phyloP scores from a whole-genome alignment of 1,140 invertebrate genomes.

The Papilio polyxenes region DNA sequence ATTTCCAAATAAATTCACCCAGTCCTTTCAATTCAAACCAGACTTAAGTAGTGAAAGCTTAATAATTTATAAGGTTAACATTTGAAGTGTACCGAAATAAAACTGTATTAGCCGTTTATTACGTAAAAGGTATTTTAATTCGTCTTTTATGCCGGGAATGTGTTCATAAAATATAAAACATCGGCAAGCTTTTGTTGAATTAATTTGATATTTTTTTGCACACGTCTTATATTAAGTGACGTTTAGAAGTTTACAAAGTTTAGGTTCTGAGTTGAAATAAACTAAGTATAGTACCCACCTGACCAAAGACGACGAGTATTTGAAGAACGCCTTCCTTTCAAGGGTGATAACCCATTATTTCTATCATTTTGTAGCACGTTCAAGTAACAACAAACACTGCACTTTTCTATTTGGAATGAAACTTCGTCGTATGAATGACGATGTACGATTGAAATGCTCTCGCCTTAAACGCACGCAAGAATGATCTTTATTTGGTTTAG shows the following conservation, averaged over 20 bases:
- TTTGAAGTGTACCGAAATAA: not conserved
- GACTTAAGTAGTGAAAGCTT: not conserved
- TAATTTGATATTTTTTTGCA: not conserved
- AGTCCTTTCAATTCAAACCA: not conserved
- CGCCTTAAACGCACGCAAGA: not conserved
- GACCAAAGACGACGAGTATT: not conserved
- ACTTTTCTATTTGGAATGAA: not conserved
- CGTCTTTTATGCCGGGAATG: not conserved
- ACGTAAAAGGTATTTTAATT: not conserved
- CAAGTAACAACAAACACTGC: not conserved
- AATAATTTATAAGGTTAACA: not conserved
- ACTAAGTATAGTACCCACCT: not conserved
- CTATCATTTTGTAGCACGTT: not conserved
- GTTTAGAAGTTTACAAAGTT: not conserved
- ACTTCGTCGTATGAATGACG: not conserved
- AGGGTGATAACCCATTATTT: not conserved
- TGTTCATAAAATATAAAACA: not conserved
- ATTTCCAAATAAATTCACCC: not conserved
- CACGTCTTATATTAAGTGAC: not conserved
- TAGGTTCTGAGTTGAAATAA: not conserved
- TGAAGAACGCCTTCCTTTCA: not conserved
- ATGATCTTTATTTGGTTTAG: not conserved
- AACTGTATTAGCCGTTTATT: not conserved
- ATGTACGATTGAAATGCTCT: not conserved
- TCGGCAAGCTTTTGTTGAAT: not conserved